Base-by-base conservation (phyloP, 2,113 vertebrate species). In the Eonycteris spelaea region DNA sequence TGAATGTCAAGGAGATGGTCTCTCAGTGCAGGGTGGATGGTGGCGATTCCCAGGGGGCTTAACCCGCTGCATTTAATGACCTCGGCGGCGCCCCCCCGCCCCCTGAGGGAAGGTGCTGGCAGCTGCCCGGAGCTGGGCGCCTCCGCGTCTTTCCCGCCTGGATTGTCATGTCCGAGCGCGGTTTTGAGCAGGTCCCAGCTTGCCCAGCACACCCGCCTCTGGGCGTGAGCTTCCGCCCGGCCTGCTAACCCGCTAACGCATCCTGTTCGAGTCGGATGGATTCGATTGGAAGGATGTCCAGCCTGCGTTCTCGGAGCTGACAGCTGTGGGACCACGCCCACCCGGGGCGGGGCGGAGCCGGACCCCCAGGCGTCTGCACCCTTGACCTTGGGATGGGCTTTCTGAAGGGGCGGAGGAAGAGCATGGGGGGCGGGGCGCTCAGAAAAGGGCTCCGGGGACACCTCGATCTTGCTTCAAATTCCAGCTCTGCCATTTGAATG, bases 1-100 rank as follows among this genome's bases (percentile, higher is more conserved):
- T 74, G 90, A 90, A 92, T 22, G 79, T 92, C 95, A 95, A 79
- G 95, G 78, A 84, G 84, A 85, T 53, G 79, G 43, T 33, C 35
- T 33, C 35, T n/a, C 70, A 19, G 4, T 53, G 85, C 57, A 28
- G 79, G 45, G 51, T 26, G 53, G 79, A 65, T 24, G 40, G 7
- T 21, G 74, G 68, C 43, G 16, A 1, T 19, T 24, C 51, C 59
- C 26, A 4, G 68, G 51, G 75, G 38, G 28, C 68, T 43, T 26
- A 9, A 10, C 14, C 28, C 0, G 7, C 8, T 18, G 70, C 63
- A 24, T 84, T 65, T 51, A 19, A 57, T 68, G 57, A 80, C 24
- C 38, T 38, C 2, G 0, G 63, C 13, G 67, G 19, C 7, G 3
- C 30, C 48, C 53, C 51, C 48, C 48, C 15, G 48, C 48, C 48